Evolutionary conservation across 53 echinoderm and acorn worm species (phyloP).

Genomic region (Pentamera pediparva): DNA sequence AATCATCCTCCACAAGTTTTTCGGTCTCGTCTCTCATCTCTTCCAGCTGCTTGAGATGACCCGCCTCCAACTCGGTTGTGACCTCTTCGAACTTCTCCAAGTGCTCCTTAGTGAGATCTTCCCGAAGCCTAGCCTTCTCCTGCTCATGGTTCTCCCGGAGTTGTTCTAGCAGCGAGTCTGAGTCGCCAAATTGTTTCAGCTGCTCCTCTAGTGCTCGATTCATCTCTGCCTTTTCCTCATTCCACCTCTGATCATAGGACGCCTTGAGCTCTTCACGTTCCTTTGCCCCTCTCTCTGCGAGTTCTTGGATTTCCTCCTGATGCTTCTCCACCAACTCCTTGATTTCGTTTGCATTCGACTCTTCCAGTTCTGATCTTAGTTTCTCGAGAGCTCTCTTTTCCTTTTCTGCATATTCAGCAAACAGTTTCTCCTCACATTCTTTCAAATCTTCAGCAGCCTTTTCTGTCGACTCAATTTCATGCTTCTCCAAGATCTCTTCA

Average conservation of each 20-base stretch:
- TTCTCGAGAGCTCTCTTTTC: neutral
- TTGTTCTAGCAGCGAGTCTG: constrained; percentile 49
- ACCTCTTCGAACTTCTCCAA: constrained; percentile 83
- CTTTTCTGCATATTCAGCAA: constrained; percentile 17
- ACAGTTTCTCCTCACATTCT: constrained; percentile 63
- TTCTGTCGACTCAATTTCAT: constrained; percentile 50
- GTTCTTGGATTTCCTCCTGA: constrained; percentile 50
- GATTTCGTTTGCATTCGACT: constrained; percentile 48
- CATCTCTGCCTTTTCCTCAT: constrained; percentile 63
- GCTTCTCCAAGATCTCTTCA: constrained; percentile 30
- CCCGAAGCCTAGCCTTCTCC: constrained; percentile 54
- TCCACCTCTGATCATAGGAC: constrained; percentile 56
- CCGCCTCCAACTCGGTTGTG: constrained; percentile 57
- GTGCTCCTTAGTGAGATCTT: constrained; percentile 53
- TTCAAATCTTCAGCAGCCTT: constrained; percentile 37
- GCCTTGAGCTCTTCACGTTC: constrained; percentile 63
- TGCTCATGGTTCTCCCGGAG: constrained; percentile 62
- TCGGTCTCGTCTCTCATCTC: constrained; percentile 40
- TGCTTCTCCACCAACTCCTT: constrained; percentile 37
- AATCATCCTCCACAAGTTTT: constrained; percentile 47
- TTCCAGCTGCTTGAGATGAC: constrained; percentile 64
- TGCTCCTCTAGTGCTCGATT: constrained; percentile 58
- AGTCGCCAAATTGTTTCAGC: constrained; percentile 35
- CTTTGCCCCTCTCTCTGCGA: constrained; percentile 41
- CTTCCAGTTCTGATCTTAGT: constrained; percentile 14